Percentiles rank a stretch among this genome's conserved stretches.
phyloP scores from a whole-genome alignment of 2,113 vertebrate species.

The Opisthocomus hoazin region DNA sequence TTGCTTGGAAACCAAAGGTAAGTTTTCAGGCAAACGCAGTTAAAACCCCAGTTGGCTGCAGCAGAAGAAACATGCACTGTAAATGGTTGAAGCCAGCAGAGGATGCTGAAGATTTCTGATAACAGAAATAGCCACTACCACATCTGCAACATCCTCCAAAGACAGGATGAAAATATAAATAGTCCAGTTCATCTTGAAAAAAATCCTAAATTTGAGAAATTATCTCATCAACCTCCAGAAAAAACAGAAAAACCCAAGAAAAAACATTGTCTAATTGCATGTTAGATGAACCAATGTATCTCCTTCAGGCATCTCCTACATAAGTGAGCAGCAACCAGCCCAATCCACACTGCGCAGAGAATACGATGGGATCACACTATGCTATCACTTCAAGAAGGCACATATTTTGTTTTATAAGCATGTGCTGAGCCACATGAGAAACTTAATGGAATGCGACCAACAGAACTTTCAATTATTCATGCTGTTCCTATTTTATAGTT shows the following conservation, averaged over 20 bases:
- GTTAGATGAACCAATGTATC: background rate
- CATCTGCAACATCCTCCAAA: background rate
- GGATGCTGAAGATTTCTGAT: background rate
- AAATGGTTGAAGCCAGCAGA: background rate
- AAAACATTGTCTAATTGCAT: background rate
- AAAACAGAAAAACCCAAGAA: background rate
- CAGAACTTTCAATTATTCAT: background rate
- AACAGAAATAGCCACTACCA: background rate
- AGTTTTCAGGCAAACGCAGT: background rate
- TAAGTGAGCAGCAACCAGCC: background rate
- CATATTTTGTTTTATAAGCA: background rate
- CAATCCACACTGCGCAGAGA: background rate
- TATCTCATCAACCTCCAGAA: background rate
- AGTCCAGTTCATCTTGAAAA: background rate
- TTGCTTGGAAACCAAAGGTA: background rate
- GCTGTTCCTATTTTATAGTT: background rate
- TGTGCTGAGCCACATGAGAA: background rate
- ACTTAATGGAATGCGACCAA: background rate
- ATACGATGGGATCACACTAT: background rate
- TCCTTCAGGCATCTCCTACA: background rate
- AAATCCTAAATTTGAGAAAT: background rate
- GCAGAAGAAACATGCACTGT: background rate
- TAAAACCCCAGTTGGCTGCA: background rate
- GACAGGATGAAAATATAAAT: background rate
- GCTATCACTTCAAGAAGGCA: background rate